Conservation (phyloP, 1,140 invertebrate genomes). For the Aphelinus atriplicis region DNA sequence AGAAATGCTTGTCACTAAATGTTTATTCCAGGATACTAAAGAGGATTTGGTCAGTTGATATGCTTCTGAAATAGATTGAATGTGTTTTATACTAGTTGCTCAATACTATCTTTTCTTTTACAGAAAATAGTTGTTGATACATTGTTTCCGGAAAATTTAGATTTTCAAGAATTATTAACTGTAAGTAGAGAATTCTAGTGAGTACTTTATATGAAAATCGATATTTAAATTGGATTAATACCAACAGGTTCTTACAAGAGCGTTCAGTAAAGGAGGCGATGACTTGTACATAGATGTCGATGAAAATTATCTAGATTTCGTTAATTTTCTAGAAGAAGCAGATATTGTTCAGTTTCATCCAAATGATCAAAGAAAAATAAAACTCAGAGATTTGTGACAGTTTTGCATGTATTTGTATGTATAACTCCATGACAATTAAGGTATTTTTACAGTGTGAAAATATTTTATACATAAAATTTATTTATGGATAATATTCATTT, state of each 20-base stretch:
- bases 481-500: conserved; percentile 1
- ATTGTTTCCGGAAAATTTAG: conserved; percentile 48
- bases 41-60: conserved; percentile 51
- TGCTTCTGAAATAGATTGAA: conserved; percentile 17
- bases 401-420: no score
- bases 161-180: conserved; percentile 48
- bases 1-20: conserved; percentile 39
- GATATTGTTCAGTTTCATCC: conserved; percentile 55
- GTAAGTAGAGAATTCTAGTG: conserved; percentile 45
- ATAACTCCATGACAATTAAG: no score
- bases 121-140: conserved; percentile 44
- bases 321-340: conserved; percentile 51
- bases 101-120: conserved; percentile 28
- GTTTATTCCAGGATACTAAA: conserved; percentile 49
- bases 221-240: conserved; percentile 15
- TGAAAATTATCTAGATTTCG: conserved; percentile 37
- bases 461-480: no score
- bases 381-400: conserved; percentile 46
- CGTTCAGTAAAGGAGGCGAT: conserved; percentile 55
- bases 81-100: conserved; percentile 5
- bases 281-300: conserved; percentile 53
- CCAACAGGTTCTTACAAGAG: conserved; percentile 48
- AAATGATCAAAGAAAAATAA: conserved; percentile 55
- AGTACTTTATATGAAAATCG: conserved; percentile 19
- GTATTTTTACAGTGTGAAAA: no score